phyloP scores from a whole-genome alignment of 2,888 invertebrate species.

The Philaethria dido region DNA sequence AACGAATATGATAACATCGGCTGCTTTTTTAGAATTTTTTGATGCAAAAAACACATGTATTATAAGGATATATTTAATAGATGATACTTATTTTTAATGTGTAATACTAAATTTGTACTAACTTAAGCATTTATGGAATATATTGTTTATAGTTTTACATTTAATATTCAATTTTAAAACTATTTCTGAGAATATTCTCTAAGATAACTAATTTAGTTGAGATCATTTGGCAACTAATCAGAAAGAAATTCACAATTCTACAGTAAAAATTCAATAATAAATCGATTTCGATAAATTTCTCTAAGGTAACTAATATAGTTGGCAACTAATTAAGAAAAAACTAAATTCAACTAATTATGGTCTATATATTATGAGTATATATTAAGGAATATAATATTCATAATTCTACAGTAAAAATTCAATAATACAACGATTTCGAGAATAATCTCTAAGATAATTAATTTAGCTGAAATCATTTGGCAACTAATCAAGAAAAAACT shows the following conservation, averaged over 20 bases:
- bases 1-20: no score
- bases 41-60: neutral
- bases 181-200: neutral
- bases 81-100: neutral
- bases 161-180: neutral
- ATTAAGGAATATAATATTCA: neutral
- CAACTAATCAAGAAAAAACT: neutral
- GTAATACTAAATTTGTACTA: conserved; percentile 3
- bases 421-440: no score
- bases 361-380: no score
- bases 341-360: neutral
- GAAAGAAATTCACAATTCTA: no score
- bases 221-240: conserved; percentile 1
- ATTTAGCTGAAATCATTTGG: neutral
- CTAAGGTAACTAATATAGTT: neutral
- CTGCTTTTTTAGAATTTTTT: conserved; percentile 6
- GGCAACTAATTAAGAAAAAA: neutral
- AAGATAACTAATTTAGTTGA: no score
- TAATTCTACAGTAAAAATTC: neutral
- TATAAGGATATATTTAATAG: neutral
- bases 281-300: neutral
- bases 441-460: neutral
- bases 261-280: no score
- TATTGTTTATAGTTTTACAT: neutral
- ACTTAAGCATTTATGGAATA: conserved; percentile 5